A percentile compares a stretch with the other conserved stretches of the same genome.
Conservation (phyloP, 2,113 vertebrate species). For the Polyodon spathula region DNA sequence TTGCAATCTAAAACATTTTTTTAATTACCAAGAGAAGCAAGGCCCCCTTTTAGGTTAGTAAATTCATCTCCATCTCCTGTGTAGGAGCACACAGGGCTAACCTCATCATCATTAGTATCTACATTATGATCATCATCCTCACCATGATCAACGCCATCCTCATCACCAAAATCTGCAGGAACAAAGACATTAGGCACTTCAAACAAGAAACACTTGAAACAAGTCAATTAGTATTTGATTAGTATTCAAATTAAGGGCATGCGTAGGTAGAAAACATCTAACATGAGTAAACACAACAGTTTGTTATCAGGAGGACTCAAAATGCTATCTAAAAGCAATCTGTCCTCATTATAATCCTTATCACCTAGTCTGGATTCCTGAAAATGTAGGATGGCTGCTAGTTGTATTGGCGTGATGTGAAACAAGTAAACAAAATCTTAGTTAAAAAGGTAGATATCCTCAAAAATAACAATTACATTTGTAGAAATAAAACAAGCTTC, state of each 20-base stretch:
- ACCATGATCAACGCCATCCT: slow-evolving; percentile 17
- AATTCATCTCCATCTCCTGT: slow-evolving; percentile 71
- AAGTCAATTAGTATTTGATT: neutral
- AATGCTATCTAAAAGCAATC: too few species aligned
- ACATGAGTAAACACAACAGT: too few species aligned
- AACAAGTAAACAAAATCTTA: too few species aligned
- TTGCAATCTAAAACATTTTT: slow-evolving; percentile 15
- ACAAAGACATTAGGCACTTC: slow-evolving; percentile 27
- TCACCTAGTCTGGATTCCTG: too few species aligned
- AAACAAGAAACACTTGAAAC: slow-evolving; percentile 1
- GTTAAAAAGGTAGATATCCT: too few species aligned
- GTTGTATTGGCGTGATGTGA: too few species aligned
- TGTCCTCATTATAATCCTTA: too few species aligned
- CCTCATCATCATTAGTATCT: slow-evolving; percentile 71
- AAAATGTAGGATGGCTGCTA: too few species aligned
- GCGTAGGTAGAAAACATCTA: too few species aligned
- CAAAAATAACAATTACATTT: too few species aligned
- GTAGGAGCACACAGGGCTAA: slow-evolving; percentile 58
- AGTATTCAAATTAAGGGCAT: neutral
- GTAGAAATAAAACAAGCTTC: too few species aligned
- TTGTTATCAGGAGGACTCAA: too few species aligned
- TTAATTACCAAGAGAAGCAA: slow-evolving; percentile 72
- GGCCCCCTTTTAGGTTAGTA: slow-evolving; percentile 79
- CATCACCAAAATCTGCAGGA: slow-evolving; percentile 52
- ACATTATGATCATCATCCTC: slow-evolving; percentile 63